Evolutionary conservation across 2,113 vertebrate species (phyloP).

Genomic region (Mohoua ochrocephala): DNA sequence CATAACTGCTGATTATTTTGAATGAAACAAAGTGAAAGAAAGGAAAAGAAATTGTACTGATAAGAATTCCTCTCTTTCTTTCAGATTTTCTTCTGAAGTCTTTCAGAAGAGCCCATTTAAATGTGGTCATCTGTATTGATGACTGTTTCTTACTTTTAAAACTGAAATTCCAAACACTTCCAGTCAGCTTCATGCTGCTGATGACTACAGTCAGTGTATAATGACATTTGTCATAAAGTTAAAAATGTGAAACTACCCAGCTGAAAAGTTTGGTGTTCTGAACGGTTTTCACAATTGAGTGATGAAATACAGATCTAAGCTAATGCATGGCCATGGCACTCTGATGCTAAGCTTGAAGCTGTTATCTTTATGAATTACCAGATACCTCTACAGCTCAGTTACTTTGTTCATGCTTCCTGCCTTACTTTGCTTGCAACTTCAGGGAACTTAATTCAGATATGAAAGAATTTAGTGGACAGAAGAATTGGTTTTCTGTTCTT

Average conservation of each 20-base stretch:
- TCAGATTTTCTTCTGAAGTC: background rate
- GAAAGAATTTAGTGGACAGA: background rate
- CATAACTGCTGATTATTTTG: background rate
- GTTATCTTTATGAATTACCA: background rate
- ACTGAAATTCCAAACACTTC: background rate
- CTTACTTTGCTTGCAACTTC: background rate
- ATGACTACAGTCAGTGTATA: background rate
- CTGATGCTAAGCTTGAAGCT: background rate
- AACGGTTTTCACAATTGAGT: background rate
- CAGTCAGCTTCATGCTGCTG: background rate
- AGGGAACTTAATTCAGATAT: background rate
- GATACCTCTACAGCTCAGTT: background rate
- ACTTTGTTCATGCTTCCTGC: background rate
- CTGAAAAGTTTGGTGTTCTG: background rate
- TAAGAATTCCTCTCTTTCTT: background rate
- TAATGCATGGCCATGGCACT: fast-evolving
- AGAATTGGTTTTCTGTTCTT: background rate
- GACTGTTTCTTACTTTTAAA: background rate
- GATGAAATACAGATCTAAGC: background rate
- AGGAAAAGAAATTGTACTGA: background rate
- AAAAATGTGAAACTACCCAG: background rate
- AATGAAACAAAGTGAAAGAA: background rate
- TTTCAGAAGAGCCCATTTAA: background rate
- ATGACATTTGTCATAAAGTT: background rate
- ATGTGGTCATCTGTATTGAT: background rate